Evolutionary conservation across 1,140 invertebrate genomes (phyloP).

Genomic region (Pinna nobilis): DNA sequence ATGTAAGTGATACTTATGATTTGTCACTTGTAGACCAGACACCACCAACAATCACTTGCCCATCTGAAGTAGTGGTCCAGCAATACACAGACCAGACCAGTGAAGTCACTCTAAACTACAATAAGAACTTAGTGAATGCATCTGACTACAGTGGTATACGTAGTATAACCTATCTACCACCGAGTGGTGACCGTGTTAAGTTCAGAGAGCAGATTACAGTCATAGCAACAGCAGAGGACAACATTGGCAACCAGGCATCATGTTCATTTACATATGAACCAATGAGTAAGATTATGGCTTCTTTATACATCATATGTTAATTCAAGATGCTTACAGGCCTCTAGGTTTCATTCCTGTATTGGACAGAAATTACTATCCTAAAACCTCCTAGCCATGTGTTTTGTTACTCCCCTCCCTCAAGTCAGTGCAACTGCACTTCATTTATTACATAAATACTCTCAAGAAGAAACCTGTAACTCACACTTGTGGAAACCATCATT

Average conservation of each 20-base stretch:
- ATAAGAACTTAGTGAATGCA: neutral
- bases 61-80: conserved; percentile 19
- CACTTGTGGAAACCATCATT: too few species aligned
- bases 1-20: too few species aligned
- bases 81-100: conserved; percentile 20
- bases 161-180: neutral
- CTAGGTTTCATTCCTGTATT: too few species aligned
- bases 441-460: too few species aligned
- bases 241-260: conserved; percentile 34
- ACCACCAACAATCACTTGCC: conserved; percentile 44
- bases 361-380: too few species aligned
- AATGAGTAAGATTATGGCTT: conserved; percentile 41
- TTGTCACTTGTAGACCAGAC: conserved; percentile 11
- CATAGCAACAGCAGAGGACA: conserved; percentile 44
- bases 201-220: conserved; percentile 31
- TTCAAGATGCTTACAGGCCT: too few species aligned
- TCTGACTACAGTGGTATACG: neutral
- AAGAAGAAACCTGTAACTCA: too few species aligned
- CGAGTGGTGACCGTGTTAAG: neutral
- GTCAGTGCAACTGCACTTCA: too few species aligned
- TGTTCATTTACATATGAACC: conserved; percentile 53
- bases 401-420: too few species aligned
- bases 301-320: neutral
- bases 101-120: too few species aligned
- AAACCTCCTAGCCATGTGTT: too few species aligned